Percentiles rank a stretch among this genome's conserved stretches.
Evolutionary conservation across 2,797 vertebrate species (phyloP).

Genomic region (Thamnophis elegans): DNA sequence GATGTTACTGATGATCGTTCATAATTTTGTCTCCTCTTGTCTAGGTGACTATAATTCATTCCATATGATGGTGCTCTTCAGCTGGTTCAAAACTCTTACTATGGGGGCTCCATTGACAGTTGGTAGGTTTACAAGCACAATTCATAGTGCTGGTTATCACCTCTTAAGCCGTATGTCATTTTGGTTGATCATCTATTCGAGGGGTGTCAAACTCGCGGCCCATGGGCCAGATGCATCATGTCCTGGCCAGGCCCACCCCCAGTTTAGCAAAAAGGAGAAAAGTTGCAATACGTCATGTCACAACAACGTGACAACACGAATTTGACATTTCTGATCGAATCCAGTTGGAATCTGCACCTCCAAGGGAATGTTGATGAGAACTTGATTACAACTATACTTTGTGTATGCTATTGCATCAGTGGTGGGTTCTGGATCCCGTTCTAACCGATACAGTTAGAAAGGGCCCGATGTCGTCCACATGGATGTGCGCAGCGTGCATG

Average conservation of each 20-base stretch:
- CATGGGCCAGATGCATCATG: too few relatives aligned
- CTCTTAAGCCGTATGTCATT: background rate
- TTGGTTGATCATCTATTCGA: background rate
- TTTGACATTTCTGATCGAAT: background rate
- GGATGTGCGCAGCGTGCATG: too few relatives aligned
- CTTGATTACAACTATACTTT: background rate
- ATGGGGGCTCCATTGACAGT: background rate
- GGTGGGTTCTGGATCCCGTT: too few relatives aligned
- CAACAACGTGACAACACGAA: too few relatives aligned
- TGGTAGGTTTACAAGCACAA: background rate
- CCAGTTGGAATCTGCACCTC: background rate
- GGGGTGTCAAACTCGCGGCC: too few relatives aligned
- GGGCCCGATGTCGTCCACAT: too few relatives aligned
- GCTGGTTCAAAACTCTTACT: background rate
- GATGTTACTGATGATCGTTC: background rate
- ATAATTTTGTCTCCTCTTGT: background rate
- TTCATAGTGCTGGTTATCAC: background rate
- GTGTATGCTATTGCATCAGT: background rate
- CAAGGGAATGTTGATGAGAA: background rate
- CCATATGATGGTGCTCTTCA: background rate
- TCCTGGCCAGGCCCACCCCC: too few relatives aligned
- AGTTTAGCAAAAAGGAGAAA: too few relatives aligned
- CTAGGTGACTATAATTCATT: background rate
- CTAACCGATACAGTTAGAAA: too few relatives aligned
- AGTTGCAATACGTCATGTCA: too few relatives aligned